Evolutionary conservation across 1,140 invertebrate genomes (phyloP).

Genomic region (Cotesia chilonis): DNA sequence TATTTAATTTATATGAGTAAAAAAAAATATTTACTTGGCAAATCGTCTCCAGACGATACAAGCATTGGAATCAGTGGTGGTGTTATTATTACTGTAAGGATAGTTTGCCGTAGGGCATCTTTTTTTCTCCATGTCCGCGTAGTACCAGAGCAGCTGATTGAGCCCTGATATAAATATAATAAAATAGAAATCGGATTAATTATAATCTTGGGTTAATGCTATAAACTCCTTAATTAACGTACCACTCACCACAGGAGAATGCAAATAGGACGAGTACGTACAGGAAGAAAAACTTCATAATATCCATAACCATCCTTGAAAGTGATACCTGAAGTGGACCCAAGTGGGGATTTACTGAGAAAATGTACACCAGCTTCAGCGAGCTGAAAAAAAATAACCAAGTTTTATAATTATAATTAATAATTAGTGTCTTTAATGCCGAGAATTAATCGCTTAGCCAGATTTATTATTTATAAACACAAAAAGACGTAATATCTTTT

Average conservation of each 20-base stretch:
- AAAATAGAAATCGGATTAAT: constrained; percentile 49
- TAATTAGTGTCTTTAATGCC: too few species aligned
- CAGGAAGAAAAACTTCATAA: constrained; percentile 96
- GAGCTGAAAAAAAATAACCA: constrained; percentile 71
- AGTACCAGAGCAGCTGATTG: constrained; percentile 93
- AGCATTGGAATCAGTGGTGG: constrained; percentile 78
- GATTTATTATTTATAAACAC: too few species aligned
- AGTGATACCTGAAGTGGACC: constrained; percentile 97
- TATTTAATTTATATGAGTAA: constrained; percentile 15
- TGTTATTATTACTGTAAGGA: constrained; percentile 63
- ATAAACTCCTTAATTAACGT: constrained; percentile 32
- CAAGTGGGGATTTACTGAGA: constrained; percentile 97
- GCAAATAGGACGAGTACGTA: constrained; percentile 96
- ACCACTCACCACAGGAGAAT: constrained; percentile 90
- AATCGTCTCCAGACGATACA: constrained; percentile 91
- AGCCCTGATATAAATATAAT: constrained; percentile 67
- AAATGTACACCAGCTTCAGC: constrained; percentile 97
- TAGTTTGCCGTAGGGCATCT: constrained; percentile 71
- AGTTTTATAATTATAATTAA: too few species aligned
- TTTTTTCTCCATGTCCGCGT: constrained; percentile 92
- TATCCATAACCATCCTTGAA: constrained; percentile 97
- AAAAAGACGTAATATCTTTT: too few species aligned
- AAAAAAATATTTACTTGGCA: constrained; percentile 77
- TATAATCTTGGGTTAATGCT: constrained; percentile 14
- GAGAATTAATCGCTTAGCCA: too few species aligned